Evolutionary conservation across 2,888 invertebrate species (phyloP).

Genomic region (Epinotia demarniana): DNA sequence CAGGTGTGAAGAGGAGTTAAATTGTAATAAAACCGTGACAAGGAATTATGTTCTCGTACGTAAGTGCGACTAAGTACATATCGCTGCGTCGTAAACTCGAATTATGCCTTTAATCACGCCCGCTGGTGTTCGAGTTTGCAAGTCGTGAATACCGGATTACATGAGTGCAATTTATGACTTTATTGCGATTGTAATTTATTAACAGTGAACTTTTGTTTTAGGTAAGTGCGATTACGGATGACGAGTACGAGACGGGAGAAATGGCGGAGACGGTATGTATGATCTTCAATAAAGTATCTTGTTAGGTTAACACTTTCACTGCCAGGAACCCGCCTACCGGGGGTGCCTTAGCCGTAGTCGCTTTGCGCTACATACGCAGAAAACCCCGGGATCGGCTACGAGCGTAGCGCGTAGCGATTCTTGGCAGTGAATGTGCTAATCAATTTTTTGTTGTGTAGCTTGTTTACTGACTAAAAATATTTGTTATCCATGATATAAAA

Average conservation of each 20-base stretch:
- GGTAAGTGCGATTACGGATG: slow-evolving; percentile 54
- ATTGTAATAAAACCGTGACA: slow-evolving; percentile 49
- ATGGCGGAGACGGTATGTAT: not conserved
- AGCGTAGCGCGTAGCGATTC: too few species aligned
- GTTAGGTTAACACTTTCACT: not conserved
- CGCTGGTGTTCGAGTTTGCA: slow-evolving; percentile 35
- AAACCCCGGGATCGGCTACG: too few species aligned
- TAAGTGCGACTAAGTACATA: slow-evolving; percentile 45
- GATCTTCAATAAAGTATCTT: not conserved
- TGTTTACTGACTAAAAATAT: not conserved
- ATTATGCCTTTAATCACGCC: slow-evolving; percentile 46
- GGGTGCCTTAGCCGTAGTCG: too few species aligned
- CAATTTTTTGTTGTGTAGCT: not conserved
- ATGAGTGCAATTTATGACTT: slow-evolving; percentile 48
- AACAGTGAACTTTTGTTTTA: slow-evolving; percentile 54
- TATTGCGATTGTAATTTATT: slow-evolving; percentile 41
- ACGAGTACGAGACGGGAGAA: not conserved
- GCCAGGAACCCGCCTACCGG: too few species aligned
- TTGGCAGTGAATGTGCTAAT: not conserved
- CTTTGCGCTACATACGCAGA: too few species aligned
- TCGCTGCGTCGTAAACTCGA: slow-evolving; percentile 42
- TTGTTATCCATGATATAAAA: too few species aligned
- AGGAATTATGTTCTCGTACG: slow-evolving; percentile 45
- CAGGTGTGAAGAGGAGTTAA: slow-evolving; percentile 50
- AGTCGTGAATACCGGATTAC: slow-evolving; percentile 42